Evolutionary conservation across 2,888 invertebrate genomes (phyloP), one percentile per base, ranked within the genome.

Genomic region (Orchesellides sinensis): DNA sequence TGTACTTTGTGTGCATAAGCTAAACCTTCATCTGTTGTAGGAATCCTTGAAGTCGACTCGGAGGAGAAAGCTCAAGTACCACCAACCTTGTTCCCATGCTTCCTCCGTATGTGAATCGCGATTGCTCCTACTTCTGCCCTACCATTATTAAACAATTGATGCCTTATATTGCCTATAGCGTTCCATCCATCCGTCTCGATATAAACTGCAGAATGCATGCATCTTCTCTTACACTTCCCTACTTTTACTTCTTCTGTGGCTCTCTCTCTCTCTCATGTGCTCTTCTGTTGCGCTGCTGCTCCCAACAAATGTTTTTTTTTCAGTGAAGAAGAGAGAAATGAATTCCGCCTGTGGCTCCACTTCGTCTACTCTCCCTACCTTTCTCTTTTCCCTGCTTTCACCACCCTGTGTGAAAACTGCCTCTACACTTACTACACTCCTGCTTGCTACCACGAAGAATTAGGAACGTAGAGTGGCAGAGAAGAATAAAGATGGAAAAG

Each of bases 271-370:
- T 35, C 32, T 17, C 63, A 5, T 63, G 8, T 29, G 10, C 14
- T 45, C 56, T 56, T 27, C 68, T 77, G 66, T 77, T 77, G 77
- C 54, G 65, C 40, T 68, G n/a, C 35, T 23, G 35, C 32, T 54
- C 40, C 40, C 45, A 70, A 32, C 56, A 59, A 74, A 74, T 12
- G 61, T 19, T 17, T 61, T 61, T 29, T 25, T 23, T 32, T 27
- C 14, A 74, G 35, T 2, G 56, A 61, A 69, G 47, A 61, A 70
- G 70, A 69, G 68, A 70, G 70, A 77, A 77, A 52, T 45, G 68
- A 69, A 65, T 70, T 70, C 66, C 23, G 80, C 80, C 80, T 80
- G 80, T 80, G 80, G 80, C 80, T 80, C 80, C 80, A 80, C 56
- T 54, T 56, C 25, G 80, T 80, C 80, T 80, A 59, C 72, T 45